Evolutionary conservation across 2,113 vertebrate species (phyloP), one percentile per base, ranked within the genome.

Genomic region (Myotis yumanensis): DNA sequence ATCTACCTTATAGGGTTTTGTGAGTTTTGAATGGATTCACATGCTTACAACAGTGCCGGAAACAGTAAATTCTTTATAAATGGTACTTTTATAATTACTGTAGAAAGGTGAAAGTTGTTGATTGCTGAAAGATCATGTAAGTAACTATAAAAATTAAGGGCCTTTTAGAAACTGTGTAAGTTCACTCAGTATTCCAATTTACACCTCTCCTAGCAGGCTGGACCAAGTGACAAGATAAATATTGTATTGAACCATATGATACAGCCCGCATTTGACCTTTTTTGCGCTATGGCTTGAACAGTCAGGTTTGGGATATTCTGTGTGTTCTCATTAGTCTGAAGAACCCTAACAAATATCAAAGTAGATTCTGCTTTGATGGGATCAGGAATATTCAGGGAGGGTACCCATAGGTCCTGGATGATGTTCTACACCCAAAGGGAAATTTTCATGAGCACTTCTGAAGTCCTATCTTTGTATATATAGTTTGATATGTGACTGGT

Each of bases 301-400:
- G 68, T 62, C 16, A 64, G 23, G 25, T 37, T 77, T 72, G 71
- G 6, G 46, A 64, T 62, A 57, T 79, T 90, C 43, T 73, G 14
- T 75, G 69, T 57, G 20, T 81, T 95, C 32, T 87, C n/a, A 72
- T 66, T 64, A 15, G 30, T 64, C 46, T 84, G 66, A 92, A 85
- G 66, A 59, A 40, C 30, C 18, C 62, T 40, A 86, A 35, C 12
- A 35, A 81, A 64, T 43, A 40, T 37, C 64, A 43, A 28, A 72
- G 51, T 62, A 68, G n/a, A 69, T 80, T 96, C 66, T 92, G 16
- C 25, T 85, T 69, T 91, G 64, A 73, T 90, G 54, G 10, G 51
- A 18, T 54, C 28, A 69, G 57, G 16, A 76, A 57, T 75, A 80
- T 76, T 85, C 28, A 52, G 35, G 79, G 8, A 52, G 35, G 79